Percentiles rank a stretch among this genome's conserved stretches.
Evolutionary conservation across 1,140 invertebrate species (phyloP).

Genomic region (Drosophila nigromelanica): DNA sequence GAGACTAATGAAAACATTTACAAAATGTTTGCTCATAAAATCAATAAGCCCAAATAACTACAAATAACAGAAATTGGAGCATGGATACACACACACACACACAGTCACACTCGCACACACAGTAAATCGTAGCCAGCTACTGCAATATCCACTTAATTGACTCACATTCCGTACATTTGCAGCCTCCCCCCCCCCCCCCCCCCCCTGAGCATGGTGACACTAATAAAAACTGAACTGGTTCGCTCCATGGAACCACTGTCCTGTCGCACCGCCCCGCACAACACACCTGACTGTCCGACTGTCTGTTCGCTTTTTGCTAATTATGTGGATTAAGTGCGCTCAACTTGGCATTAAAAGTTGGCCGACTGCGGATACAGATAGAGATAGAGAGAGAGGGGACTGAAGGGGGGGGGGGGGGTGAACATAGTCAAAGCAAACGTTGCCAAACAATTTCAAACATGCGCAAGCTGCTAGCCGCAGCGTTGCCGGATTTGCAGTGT

Average conservation of each 20-base stretch:
- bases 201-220: not conserved
- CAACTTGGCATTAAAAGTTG: slow-evolving; percentile 41
- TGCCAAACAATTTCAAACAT: slow-evolving; percentile 9
- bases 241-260: slow-evolving; percentile 4
- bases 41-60: slow-evolving; percentile 60
- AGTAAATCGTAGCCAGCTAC: slow-evolving; percentile 5
- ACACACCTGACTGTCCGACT: not conserved
- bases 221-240: slow-evolving; percentile 24
- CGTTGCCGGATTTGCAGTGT: slow-evolving; percentile 1
- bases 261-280: not conserved
- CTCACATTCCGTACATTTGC: slow-evolving; percentile 24
- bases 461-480: not conserved
- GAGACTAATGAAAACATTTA: slow-evolving; percentile 72
- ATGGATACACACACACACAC: slow-evolving; percentile 8
- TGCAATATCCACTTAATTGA: slow-evolving; percentile 48
- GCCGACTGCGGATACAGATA: not conserved
- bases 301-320: slow-evolving; percentile 45
- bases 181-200: too few relatives aligned
- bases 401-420: not conserved
- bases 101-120: slow-evolving; percentile 5
- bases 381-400: not conserved
- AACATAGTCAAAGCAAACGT: not conserved
- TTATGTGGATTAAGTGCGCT: slow-evolving; percentile 58
- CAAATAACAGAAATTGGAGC: slow-evolving; percentile 76
- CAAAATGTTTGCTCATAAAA: slow-evolving; percentile 76